Percentiles rank a stretch among this genome's conserved stretches.
These are phyloP conservation scores for Hyperoplus lanceolatus DNA, from an alignment of 2,797 vertebrate species.

Conservation along the genomic window DNA sequence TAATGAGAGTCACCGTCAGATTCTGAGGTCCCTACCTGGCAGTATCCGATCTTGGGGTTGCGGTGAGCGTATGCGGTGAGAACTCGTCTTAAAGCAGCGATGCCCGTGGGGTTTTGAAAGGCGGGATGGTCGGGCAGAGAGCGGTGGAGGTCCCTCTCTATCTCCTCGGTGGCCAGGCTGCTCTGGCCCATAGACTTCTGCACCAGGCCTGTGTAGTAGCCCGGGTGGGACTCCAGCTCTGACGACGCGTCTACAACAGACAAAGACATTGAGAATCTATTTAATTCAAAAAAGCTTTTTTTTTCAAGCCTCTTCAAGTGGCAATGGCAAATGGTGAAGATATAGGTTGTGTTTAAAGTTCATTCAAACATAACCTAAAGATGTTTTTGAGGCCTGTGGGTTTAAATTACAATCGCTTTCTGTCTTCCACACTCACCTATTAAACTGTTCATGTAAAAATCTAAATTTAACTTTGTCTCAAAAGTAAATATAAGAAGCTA, in stretches of 20 bases:
- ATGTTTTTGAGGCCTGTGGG: no score
- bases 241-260: conserved; percentile 86
- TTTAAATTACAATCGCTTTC: no score
- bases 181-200: conserved; percentile 90
- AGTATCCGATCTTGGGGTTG: conserved; percentile 98
- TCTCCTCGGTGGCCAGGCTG: conserved; percentile 93
- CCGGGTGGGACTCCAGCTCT: conserved; percentile 87
- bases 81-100: conserved; percentile 93
- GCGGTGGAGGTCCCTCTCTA: conserved; percentile 95
- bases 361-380: no score
- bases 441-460: no score
- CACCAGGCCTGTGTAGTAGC: conserved; percentile 90
- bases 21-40: conserved; percentile 87
- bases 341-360: no score
- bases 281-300: no score
- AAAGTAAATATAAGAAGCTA: no score
- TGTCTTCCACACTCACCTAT: no score
- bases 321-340: no score
- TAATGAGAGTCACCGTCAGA: background rate
- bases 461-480: no score
- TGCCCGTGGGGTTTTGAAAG: conserved; percentile 94
- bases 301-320: no score
- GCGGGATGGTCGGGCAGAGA: conserved; percentile 96
- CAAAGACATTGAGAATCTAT: fast-evolving
- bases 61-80: conserved; percentile 94